Conservation (phyloP, 1,140 invertebrate species). For the Cherax destructor region DNA sequence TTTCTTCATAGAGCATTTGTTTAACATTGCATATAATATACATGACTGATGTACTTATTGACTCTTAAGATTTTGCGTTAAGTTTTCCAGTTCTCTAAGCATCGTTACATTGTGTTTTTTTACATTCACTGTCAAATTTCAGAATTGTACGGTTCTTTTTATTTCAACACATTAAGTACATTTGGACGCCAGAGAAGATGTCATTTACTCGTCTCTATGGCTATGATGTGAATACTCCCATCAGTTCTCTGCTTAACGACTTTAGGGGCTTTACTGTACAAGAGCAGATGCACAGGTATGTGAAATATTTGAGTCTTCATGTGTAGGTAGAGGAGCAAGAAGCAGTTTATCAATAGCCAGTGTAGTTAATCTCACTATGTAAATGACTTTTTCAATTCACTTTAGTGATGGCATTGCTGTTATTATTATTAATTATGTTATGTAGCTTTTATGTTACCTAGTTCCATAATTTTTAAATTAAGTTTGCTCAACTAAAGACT, state of each 20-base stretch:
- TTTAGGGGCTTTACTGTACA: slow-evolving; percentile 73
- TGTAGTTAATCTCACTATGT: no score
- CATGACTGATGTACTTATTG: no score
- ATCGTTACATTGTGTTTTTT: not conserved
- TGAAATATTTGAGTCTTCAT: not conserved
- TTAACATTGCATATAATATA: no score
- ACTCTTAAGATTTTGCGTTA: not conserved
- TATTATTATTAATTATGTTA: no score
- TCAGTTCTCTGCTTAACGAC: slow-evolving; percentile 75
- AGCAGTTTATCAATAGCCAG: no score
- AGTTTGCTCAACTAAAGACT: no score
- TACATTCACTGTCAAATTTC: slow-evolving; percentile 25
- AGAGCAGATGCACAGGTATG: slow-evolving; percentile 74
- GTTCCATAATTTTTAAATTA: no score
- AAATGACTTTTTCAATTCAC: no score
- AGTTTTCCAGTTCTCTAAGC: not conserved
- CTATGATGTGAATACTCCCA: slow-evolving; percentile 74
- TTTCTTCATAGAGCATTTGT: no score
- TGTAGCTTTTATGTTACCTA: no score
- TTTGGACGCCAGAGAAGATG: slow-evolving; percentile 72
- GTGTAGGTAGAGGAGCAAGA: no score
- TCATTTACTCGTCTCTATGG: slow-evolving; percentile 73
- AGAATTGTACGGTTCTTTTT: slow-evolving; percentile 73
- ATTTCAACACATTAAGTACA: slow-evolving; percentile 74
- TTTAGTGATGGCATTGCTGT: no score